phyloP scores from a whole-genome alignment of 2,797 vertebrate genomes.

The Mormyrops attenuatus region DNA sequence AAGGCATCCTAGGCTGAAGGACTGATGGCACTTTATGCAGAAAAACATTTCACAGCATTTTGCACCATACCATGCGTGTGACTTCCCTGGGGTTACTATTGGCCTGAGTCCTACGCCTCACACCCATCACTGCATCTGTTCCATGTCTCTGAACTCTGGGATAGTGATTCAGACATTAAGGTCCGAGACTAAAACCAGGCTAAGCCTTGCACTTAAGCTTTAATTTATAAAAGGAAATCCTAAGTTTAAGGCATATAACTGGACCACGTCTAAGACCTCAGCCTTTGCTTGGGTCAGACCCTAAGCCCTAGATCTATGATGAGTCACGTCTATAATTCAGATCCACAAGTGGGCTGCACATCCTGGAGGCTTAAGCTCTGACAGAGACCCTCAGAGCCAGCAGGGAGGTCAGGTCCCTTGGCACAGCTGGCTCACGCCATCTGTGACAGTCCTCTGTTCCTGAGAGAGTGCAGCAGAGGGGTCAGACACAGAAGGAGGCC shows the following conservation, averaged over 20 bases:
- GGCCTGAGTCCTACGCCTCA: neutral
- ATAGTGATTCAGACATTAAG: neutral
- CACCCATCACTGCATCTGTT: neutral
- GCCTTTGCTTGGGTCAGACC: conserved; percentile 40
- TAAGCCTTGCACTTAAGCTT: neutral
- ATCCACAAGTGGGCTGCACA: neutral
- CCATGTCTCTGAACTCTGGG: neutral
- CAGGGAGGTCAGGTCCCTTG: conserved; percentile 34
- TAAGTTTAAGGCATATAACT: neutral
- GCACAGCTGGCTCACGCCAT: conserved; percentile 17
- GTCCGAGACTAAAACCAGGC: neutral
- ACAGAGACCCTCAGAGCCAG: conserved; percentile 24
- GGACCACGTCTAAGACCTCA: conserved; percentile 31
- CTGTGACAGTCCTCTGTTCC: conserved; percentile 65
- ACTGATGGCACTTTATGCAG: neutral
- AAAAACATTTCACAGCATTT: neutral
- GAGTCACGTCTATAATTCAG: neutral
- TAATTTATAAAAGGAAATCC: neutral
- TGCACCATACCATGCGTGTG: neutral
- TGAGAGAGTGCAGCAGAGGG: conserved; percentile 60
- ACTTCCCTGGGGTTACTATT: neutral
- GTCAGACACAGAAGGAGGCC: conserved; percentile 57
- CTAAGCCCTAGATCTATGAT: conserved; percentile 46
- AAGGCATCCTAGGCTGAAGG: neutral
- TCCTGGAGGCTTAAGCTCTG: neutral